A percentile compares a stretch with the other conserved stretches of the same genome.
These are phyloP conservation scores for Bombyx huttoni DNA, from an alignment of 2,888 invertebrate genomes.

Conservation along the genomic window DNA sequence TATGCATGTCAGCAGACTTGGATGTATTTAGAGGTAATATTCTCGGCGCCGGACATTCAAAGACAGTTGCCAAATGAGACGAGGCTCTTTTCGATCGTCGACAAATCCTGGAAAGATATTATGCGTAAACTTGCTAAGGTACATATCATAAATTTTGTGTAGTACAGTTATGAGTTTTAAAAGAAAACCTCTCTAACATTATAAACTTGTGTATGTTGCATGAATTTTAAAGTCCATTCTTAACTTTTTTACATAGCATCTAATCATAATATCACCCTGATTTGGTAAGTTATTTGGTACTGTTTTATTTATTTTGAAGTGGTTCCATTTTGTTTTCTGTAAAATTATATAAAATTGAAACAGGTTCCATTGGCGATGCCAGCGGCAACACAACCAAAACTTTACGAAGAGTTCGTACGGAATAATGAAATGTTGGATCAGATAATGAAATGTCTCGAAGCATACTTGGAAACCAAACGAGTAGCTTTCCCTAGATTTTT, in stretches of 20 bases:
- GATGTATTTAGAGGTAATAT: slow-evolving; percentile 95
- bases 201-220: no score
- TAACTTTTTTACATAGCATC: no score
- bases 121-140: slow-evolving; percentile 87
- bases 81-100: slow-evolving; percentile 86
- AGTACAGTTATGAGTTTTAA: no score
- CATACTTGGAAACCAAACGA: slow-evolving; percentile 89
- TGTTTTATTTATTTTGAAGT: neutral
- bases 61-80: slow-evolving; percentile 93
- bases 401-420: slow-evolving; percentile 77
- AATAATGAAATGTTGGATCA: slow-evolving; percentile 87
- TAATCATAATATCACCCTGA: neutral
- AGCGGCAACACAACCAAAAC: slow-evolving; percentile 80
- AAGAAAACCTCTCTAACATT: no score
- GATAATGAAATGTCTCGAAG: slow-evolving; percentile 91
- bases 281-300: neutral
- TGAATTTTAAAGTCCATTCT: no score
- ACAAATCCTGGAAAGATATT: slow-evolving; percentile 91
- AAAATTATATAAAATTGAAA: neutral
- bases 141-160: slow-evolving; percentile 1
- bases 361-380: slow-evolving; percentile 85
- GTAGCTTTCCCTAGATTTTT: slow-evolving; percentile 92
- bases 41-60: slow-evolving; percentile 94
- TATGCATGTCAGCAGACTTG: slow-evolving; percentile 90
- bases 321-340: no score